A percentile compares a stretch with the other conserved stretches of the same genome.
These are phyloP conservation scores for Apostichopus leukothele DNA, from an alignment of 53 echinoderm and acorn worm genomes.

Conservation along the genomic window DNA sequence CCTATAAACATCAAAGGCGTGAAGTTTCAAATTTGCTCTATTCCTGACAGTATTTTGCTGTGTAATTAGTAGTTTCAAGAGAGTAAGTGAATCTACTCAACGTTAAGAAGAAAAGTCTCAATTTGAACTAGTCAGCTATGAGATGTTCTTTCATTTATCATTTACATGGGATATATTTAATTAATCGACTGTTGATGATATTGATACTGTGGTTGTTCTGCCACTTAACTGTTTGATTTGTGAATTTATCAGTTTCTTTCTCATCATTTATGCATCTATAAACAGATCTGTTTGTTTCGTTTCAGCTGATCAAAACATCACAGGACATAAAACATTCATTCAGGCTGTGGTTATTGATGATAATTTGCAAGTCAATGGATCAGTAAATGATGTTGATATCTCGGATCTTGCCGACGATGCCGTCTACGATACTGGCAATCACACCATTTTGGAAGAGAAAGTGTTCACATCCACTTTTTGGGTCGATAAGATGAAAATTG, in stretches of 20 bases:
- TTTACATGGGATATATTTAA: too few relatives aligned
- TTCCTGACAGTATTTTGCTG: too few relatives aligned
- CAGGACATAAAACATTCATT: slow-evolving; percentile 70
- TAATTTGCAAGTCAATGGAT: slow-evolving; percentile 52
- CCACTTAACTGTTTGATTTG: too few relatives aligned
- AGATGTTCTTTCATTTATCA: too few relatives aligned
- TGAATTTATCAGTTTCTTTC: background rate
- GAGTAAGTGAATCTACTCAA: too few relatives aligned
- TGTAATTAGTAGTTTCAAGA: too few relatives aligned
- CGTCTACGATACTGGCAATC: slow-evolving; percentile 62
- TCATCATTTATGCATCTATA: background rate
- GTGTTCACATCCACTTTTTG: slow-evolving; percentile 30
- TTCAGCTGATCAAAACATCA: slow-evolving; percentile 60
- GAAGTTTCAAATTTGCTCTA: too few relatives aligned
- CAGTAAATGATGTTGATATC: slow-evolving; percentile 59
- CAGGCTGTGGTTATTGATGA: slow-evolving; percentile 51
- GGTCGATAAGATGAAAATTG: background rate
- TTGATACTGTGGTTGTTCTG: too few relatives aligned
- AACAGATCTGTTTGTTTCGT: background rate
- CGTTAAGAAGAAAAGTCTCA: too few relatives aligned
- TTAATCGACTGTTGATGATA: too few relatives aligned
- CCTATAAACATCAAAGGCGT: too few relatives aligned
- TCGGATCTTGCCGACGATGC: slow-evolving; percentile 65
- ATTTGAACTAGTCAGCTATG: too few relatives aligned
- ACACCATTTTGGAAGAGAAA: slow-evolving; percentile 61